Evolutionary conservation across 2,797 vertebrate species (phyloP).

Genomic region (Pteronotus mesoamericanus): DNA sequence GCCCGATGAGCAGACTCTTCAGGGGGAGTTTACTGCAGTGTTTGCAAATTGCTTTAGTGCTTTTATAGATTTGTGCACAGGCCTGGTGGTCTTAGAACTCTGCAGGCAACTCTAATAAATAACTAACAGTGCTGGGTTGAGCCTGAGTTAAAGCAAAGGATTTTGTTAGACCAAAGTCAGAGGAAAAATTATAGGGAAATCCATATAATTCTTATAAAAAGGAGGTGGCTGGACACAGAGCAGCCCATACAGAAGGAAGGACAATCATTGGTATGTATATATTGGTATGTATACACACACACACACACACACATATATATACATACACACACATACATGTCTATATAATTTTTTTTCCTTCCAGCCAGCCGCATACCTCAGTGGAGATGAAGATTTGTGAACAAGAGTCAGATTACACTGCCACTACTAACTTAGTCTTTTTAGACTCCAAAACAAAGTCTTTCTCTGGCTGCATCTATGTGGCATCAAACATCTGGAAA

Average conservation of each 20-base stretch:
- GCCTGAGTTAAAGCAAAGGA: constrained; percentile 38
- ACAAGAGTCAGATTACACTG: neutral
- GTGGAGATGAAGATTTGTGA: neutral
- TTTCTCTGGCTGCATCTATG: neutral
- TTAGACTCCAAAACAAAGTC: constrained; percentile 25
- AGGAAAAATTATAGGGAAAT: constrained; percentile 39
- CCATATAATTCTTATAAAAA: neutral
- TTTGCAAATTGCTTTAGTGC: constrained; percentile 50
- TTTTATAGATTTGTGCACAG: constrained; percentile 51
- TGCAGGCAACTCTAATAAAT: constrained; percentile 53
- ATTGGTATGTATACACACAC: too few relatives aligned
- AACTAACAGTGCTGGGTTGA: constrained; percentile 43
- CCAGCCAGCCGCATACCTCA: neutral
- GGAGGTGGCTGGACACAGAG: neutral
- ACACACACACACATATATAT: too few relatives aligned
- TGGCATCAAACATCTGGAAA: constrained; percentile 49
- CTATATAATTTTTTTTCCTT: neutral
- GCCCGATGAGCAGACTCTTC: neutral
- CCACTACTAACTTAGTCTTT: neutral
- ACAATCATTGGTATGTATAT: neutral
- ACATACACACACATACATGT: too few relatives aligned
- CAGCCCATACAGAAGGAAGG: neutral
- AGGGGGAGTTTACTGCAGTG: constrained; percentile 35
- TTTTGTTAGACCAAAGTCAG: constrained; percentile 54
- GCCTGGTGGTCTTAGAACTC: constrained; percentile 66